Percentiles rank a stretch among this genome's conserved stretches.
These are phyloP conservation scores for Parasteatoda tepidariorum DNA, from an alignment of 1,140 invertebrate species.

Conservation along the genomic window DNA sequence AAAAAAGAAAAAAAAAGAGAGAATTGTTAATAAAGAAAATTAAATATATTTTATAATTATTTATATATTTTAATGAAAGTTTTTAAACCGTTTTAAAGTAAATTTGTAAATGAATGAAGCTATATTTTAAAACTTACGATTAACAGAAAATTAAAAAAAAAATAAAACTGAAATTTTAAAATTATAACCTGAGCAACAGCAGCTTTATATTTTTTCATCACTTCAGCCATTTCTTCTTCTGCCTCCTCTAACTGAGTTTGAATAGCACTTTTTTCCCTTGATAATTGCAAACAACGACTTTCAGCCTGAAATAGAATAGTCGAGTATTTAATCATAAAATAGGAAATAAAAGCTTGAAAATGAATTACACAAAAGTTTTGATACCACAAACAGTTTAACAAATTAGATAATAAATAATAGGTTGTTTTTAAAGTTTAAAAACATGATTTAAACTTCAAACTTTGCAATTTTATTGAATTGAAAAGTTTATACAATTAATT, in stretches of 20 bases:
- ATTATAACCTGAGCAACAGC: slow-evolving; percentile 79
- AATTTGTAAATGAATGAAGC: too few species aligned
- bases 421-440: too few species aligned
- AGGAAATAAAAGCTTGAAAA: neutral
- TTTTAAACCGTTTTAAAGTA: too few species aligned
- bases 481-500: too few species aligned
- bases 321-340: neutral
- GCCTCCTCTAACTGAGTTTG: slow-evolving; percentile 89
- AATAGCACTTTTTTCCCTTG: slow-evolving; percentile 83
- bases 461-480: too few species aligned
- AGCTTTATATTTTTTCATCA: slow-evolving; percentile 92
- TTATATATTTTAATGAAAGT: too few species aligned
- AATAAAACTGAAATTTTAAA: too few species aligned
- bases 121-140: too few species aligned
- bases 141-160: too few species aligned
- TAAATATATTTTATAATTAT: too few species aligned
- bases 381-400: neutral
- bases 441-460: too few species aligned
- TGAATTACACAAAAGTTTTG: neutral
- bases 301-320: slow-evolving; percentile 72
- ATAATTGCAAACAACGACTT: slow-evolving; percentile 78
- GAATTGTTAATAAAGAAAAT: too few species aligned
- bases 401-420: neutral
- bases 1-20: neutral
- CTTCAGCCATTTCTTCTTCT: slow-evolving; percentile 88